Percentiles rank a stretch among this genome's conserved stretches.
These are phyloP conservation scores for Crioceris asparagi DNA, from an alignment of 2,888 invertebrate genomes.

Conservation along the genomic window DNA sequence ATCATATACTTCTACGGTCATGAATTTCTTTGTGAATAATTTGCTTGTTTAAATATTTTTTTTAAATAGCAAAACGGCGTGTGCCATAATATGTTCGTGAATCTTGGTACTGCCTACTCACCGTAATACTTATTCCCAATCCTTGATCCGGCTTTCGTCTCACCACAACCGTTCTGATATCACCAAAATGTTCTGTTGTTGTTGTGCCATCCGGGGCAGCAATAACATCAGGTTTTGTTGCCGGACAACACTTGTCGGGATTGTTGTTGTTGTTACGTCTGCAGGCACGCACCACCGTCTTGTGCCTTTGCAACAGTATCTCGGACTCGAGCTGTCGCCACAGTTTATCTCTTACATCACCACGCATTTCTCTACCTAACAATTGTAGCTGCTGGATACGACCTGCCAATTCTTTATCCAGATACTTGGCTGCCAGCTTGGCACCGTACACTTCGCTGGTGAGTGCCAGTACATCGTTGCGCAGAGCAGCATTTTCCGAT, in stretches of 20 bases:
- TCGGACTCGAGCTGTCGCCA: slow-evolving; percentile 78
- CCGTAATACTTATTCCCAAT: slow-evolving; percentile 76
- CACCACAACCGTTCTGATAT: slow-evolving; percentile 54
- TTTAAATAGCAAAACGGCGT: no score
- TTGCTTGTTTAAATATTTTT: no score
- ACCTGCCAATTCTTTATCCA: slow-evolving; percentile 74
- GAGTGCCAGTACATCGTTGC: slow-evolving; percentile 60
- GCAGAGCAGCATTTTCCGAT: slow-evolving; percentile 57
- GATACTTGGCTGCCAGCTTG: slow-evolving; percentile 71
- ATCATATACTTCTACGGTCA: no score
- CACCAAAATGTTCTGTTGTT: slow-evolving; percentile 38
- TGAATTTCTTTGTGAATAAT: no score
- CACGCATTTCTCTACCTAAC: slow-evolving; percentile 67
- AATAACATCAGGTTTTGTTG: slow-evolving; percentile 25
- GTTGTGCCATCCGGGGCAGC: slow-evolving; percentile 13
- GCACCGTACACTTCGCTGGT: slow-evolving; percentile 79
- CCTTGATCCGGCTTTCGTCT: slow-evolving; percentile 66
- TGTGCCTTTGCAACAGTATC: slow-evolving; percentile 75
- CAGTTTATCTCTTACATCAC: slow-evolving; percentile 66
- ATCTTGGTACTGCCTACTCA: no score
- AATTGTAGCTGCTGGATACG: slow-evolving; percentile 80
- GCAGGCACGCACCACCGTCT: slow-evolving; percentile 62
- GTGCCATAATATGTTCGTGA: no score
- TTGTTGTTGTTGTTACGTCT: slow-evolving; percentile 40
- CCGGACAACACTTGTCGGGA: slow-evolving; percentile 26